These are phyloP conservation scores for Sebastes reedi DNA, from an alignment of 2,797 vertebrate genomes.

Conservation along the genomic window DNA sequence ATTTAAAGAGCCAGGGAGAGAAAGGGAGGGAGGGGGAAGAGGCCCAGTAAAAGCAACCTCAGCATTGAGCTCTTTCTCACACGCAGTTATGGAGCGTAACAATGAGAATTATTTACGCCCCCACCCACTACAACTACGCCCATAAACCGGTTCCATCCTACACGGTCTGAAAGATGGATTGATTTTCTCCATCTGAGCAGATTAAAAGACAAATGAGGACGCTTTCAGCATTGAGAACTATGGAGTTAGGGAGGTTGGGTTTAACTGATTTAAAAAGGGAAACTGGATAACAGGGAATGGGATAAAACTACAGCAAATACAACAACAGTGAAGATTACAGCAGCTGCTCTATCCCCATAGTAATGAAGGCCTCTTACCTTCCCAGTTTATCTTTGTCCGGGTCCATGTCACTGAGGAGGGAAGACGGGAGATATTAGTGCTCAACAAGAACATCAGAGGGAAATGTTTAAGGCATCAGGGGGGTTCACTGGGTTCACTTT, in stretches of 20 bases:
- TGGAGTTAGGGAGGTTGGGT: neutral
- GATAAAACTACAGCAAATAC: neutral
- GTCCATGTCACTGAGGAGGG: slow-evolving; percentile 92
- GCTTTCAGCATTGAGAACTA: neutral
- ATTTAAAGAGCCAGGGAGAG: neutral
- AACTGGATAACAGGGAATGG: neutral
- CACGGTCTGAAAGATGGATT: neutral
- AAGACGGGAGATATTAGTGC: slow-evolving; percentile 1
- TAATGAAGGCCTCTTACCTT: slow-evolving; percentile 82
- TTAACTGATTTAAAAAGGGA: neutral
- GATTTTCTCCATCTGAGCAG: neutral
- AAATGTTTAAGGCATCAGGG: neutral
- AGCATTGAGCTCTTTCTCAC: neutral
- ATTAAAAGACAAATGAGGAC: neutral
- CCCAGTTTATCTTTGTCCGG: slow-evolving; percentile 97
- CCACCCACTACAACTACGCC: too few relatives aligned
- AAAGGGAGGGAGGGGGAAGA: neutral
- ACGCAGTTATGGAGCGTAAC: too few relatives aligned
- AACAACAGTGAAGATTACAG: neutral
- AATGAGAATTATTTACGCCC: neutral
- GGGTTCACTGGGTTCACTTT: slow-evolving; percentile 10
- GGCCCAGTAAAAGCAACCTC: neutral
- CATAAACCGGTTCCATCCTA: neutral
- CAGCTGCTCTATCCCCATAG: neutral
- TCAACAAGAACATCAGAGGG: neutral